phyloP scores from a whole-genome alignment of 2,797 vertebrate species.

The Neosalanx taihuensis region DNA sequence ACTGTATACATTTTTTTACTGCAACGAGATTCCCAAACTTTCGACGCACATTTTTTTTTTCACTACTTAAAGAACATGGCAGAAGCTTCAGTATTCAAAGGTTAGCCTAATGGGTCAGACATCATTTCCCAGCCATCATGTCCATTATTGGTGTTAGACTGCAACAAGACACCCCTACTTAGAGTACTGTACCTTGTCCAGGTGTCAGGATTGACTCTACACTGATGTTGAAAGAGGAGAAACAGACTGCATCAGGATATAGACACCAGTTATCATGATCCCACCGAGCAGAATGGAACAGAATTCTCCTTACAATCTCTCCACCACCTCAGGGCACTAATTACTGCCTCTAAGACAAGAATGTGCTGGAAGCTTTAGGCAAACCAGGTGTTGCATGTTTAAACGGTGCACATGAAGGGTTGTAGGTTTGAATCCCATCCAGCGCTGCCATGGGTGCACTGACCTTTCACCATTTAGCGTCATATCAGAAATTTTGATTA shows the following conservation, averaged over 20 bases:
- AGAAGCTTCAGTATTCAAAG: no score
- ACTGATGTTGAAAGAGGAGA: neutral
- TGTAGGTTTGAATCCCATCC: neutral
- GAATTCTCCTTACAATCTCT: no score
- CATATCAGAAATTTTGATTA: neutral
- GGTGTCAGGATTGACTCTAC: neutral
- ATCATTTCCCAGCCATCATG: no score
- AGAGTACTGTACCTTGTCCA: neutral
- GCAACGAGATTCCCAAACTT: no score
- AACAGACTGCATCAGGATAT: constrained; percentile 38
- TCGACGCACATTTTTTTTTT: no score
- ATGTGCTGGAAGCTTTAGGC: neutral
- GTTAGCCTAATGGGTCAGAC: no score
- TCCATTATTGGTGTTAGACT: no score
- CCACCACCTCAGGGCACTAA: neutral
- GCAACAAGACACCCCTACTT: no score
- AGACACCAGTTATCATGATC: constrained; percentile 27
- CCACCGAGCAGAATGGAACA: neutral
- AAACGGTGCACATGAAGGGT: neutral
- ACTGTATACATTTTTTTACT: no score
- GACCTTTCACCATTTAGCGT: neutral
- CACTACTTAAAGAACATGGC: no score
- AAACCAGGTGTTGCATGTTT: neutral
- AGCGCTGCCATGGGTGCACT: neutral
- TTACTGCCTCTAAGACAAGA: neutral